Percentiles rank a stretch among this genome's conserved stretches.
These are phyloP conservation scores for Netta rufina DNA, from an alignment of 2,797 vertebrate species.

Conservation along the genomic window DNA sequence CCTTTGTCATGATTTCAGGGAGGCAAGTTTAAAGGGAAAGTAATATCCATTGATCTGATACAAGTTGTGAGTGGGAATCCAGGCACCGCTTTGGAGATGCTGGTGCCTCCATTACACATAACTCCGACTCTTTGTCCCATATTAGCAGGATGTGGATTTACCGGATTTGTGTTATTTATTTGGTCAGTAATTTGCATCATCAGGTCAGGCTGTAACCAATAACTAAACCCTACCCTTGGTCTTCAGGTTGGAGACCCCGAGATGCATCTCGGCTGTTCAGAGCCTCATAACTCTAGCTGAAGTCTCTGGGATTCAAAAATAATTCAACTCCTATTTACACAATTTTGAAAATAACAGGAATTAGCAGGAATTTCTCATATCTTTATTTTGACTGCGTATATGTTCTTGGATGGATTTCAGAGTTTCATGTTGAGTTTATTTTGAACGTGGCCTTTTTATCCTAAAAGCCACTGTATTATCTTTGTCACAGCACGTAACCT, in stretches of 20 bases:
- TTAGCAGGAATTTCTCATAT: not conserved
- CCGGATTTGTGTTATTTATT: not conserved
- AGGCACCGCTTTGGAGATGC: not conserved
- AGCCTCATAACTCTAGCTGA: not conserved
- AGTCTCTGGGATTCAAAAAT: not conserved
- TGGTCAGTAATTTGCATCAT: not conserved
- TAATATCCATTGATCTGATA: not conserved
- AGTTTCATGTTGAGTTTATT: not conserved
- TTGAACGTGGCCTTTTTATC: not conserved
- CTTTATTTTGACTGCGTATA: not conserved
- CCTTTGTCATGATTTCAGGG: not conserved
- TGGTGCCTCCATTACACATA: not conserved
- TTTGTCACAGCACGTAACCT: slow-evolving; percentile 1
- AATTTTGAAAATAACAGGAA: not conserved
- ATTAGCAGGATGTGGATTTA: not conserved
- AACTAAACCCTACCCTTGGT: not conserved
- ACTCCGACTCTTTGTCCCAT: rapidly evolving
- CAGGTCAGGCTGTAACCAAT: not conserved
- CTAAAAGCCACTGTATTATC: not conserved
- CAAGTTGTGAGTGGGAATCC: not conserved
- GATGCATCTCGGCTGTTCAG: not conserved
- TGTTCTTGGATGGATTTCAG: not conserved
- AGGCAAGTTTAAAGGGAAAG: not conserved
- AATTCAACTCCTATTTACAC: not conserved
- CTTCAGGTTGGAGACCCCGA: not conserved